Percentiles rank a stretch among this genome's conserved stretches.
Conservation (phyloP, 2,113 vertebrate genomes). For the Hipposideros armiger region DNA sequence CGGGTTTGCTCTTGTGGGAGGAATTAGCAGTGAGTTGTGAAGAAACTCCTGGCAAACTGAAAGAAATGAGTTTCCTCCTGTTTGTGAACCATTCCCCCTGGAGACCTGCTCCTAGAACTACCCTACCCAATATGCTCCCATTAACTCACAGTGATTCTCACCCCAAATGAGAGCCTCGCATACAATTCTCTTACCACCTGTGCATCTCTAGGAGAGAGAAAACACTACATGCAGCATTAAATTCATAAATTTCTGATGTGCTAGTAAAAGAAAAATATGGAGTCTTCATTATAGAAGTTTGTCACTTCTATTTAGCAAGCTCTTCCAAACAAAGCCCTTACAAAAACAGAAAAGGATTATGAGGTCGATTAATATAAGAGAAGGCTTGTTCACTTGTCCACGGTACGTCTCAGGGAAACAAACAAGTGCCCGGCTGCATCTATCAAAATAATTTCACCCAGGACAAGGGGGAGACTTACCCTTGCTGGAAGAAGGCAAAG, state of each 20-base stretch:
- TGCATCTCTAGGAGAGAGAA: background rate
- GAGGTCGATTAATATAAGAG: background rate
- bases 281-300: background rate
- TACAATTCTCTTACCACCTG: background rate
- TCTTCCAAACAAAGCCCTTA: background rate
- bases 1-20: background rate
- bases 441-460: background rate
- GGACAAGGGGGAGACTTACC: constrained; percentile 87
- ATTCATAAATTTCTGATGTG: background rate
- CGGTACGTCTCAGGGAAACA: background rate
- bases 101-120: background rate
- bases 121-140: background rate
- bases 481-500: constrained; percentile 98
- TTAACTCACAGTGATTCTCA: background rate
- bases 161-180: background rate
- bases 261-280: background rate
- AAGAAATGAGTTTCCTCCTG: background rate
- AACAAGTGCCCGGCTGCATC: background rate
- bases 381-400: background rate
- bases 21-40: background rate
- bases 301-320: background rate
- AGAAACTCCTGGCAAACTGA: background rate
- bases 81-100: background rate
- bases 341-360: background rate
- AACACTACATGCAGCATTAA: background rate